These are phyloP conservation scores for Coelopa frigida DNA, from an alignment of 1,140 invertebrate genomes.

Conservation along the genomic window DNA sequence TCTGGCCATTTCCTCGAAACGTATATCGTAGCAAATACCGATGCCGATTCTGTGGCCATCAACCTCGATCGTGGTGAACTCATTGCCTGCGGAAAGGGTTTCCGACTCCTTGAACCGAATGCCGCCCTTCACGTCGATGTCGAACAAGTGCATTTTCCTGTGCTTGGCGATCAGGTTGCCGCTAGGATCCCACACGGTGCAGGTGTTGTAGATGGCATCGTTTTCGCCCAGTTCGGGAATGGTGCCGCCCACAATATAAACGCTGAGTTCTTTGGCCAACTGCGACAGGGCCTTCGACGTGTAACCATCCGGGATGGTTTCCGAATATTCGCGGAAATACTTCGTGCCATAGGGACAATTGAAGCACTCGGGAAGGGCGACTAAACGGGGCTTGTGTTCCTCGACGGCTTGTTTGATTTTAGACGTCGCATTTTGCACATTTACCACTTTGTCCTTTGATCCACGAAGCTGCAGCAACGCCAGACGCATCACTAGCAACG, in stretches of 20 bases:
- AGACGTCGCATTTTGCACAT: constrained; percentile 63
- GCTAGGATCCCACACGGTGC: constrained; percentile 75
- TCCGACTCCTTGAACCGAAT: constrained; percentile 93
- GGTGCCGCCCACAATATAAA: constrained; percentile 84
- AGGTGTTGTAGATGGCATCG: constrained; percentile 80
- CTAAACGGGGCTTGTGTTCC: constrained; percentile 63
- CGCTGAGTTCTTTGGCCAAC: constrained; percentile 66
- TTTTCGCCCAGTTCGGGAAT: constrained; percentile 67
- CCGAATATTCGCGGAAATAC: constrained; percentile 66
- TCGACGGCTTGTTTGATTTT: constrained; percentile 67
- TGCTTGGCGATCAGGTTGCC: constrained; percentile 70
- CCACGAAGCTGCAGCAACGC: constrained; percentile 76
- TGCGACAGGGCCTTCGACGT: constrained; percentile 63
- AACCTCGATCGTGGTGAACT: constrained; percentile 67
- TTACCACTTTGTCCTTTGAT: constrained; percentile 64
- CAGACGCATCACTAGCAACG: constrained; percentile 47
- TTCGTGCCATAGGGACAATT: constrained; percentile 88
- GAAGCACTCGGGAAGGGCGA: constrained; percentile 87
- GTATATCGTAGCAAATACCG: constrained; percentile 91
- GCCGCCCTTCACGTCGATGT: constrained; percentile 88
- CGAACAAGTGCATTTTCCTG: constrained; percentile 88
- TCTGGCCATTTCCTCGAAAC: constrained; percentile 84
- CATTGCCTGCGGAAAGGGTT: constrained; percentile 66
- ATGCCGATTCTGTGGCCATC: constrained; percentile 74
- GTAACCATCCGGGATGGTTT: constrained; percentile 68